Evolutionary conservation across 2,888 invertebrate species (phyloP).

Genomic region (Patella pellucida): DNA sequence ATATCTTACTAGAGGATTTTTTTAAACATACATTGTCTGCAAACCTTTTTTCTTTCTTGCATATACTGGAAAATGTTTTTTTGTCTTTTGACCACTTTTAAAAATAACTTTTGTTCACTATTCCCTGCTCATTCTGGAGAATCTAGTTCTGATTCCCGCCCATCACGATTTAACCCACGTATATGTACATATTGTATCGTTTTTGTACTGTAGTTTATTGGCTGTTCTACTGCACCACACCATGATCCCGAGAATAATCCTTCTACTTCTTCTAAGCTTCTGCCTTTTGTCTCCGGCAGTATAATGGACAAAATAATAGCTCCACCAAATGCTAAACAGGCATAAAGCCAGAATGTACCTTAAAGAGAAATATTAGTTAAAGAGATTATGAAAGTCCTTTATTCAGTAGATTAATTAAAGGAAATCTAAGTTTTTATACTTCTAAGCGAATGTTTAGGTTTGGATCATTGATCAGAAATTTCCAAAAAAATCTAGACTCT

Average conservation of each 20-base stretch:
- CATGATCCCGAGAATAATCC: slow-evolving; percentile 70
- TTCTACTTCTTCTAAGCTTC: slow-evolving; percentile 74
- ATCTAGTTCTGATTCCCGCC: slow-evolving; percentile 66
- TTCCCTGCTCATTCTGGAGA: slow-evolving; percentile 52
- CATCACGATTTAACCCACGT: slow-evolving; percentile 71
- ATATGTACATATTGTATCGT: slow-evolving; percentile 73
- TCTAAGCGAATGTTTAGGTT: too few relatives aligned
- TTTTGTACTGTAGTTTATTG: slow-evolving; percentile 59
- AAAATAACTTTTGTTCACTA: too few relatives aligned
- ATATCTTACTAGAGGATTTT: too few relatives aligned
- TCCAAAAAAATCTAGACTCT: too few relatives aligned
- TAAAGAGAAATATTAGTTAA: slow-evolving; percentile 28
- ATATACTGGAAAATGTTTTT: too few relatives aligned
- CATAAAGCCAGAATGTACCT: slow-evolving; percentile 75
- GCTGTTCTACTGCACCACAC: slow-evolving; percentile 51
- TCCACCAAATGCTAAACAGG: slow-evolving; percentile 70
- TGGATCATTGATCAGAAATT: too few relatives aligned
- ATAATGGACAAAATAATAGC: slow-evolving; percentile 70
- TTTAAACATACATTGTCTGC: too few relatives aligned
- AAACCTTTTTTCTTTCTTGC: too few relatives aligned
- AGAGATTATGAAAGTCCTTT: background rate
- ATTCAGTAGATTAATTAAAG: too few relatives aligned
- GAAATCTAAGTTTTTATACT: too few relatives aligned
- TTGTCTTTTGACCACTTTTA: too few relatives aligned
- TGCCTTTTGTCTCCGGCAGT: slow-evolving; percentile 75